phyloP scores from a whole-genome alignment of 2,888 invertebrate genomes.

The Heliconius ethilla region DNA sequence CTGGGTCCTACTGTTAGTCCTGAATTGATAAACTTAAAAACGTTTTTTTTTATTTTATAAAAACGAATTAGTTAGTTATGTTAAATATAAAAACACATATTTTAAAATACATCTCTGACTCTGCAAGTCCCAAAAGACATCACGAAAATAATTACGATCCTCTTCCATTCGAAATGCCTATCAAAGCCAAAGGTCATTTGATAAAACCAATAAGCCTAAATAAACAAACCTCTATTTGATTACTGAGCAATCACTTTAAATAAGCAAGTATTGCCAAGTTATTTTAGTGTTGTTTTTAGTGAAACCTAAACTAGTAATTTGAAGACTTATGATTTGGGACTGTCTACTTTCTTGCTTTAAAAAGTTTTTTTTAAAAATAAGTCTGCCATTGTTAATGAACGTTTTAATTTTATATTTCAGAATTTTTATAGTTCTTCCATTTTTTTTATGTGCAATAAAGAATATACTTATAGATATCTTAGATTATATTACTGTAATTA shows the following conservation, averaged over 20 bases:
- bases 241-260: conserved; percentile 55
- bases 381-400: no score
- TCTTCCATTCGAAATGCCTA: conserved; percentile 39
- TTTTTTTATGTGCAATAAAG: no score
- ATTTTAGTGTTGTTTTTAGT: conserved; percentile 38
- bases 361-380: no score
- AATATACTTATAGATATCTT: not conserved
- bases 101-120: not conserved
- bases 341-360: not conserved
- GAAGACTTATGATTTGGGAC: not conserved
- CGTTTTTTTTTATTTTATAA: no score
- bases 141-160: conserved; percentile 33
- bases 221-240: conserved; percentile 61
- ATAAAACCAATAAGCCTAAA: conserved; percentile 55
- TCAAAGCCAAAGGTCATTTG: conserved; percentile 49
- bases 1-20: no score
- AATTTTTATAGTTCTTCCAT: no score
- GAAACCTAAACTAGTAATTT: conserved; percentile 17
- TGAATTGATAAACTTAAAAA: no score
- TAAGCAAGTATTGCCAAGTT: conserved; percentile 44
- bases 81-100: no score
- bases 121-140: conserved; percentile 27
- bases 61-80: no score
- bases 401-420: no score
- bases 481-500: not conserved